phyloP scores from a whole-genome alignment of 2,797 vertebrate species.

The Rhinoraja longicauda region DNA sequence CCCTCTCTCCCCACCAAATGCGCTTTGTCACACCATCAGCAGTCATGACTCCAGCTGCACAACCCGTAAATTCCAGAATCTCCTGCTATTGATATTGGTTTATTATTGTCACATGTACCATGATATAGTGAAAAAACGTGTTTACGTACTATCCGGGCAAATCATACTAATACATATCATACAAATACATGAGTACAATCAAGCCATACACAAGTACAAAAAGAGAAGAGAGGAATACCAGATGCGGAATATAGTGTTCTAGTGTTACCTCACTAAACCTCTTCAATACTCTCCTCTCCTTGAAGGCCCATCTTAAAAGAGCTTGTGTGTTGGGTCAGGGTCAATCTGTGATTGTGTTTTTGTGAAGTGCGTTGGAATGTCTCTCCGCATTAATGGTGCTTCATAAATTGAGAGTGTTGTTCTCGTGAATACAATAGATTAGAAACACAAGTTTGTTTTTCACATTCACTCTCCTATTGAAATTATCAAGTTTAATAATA shows the following conservation, averaged over 20 bases:
- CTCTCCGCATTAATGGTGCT: background rate
- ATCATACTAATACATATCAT: too few species aligned
- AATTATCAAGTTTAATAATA: background rate
- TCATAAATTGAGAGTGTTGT: background rate
- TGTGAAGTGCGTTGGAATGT: background rate
- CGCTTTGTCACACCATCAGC: background rate
- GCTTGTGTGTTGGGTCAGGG: background rate
- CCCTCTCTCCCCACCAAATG: background rate
- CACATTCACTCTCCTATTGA: background rate
- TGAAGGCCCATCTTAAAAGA: background rate
- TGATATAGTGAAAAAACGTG: too few species aligned
- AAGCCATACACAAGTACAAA: too few species aligned
- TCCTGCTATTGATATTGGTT: too few species aligned
- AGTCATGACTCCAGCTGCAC: background rate
- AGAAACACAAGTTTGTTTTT: background rate
- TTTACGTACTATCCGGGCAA: too few species aligned
- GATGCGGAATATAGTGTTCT: too few species aligned
- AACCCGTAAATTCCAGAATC: background rate
- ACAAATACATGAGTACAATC: too few species aligned
- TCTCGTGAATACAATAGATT: background rate
- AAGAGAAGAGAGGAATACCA: too few species aligned
- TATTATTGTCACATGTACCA: too few species aligned
- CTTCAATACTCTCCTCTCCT: background rate
- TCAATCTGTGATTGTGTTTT: background rate
- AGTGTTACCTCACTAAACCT: too few species aligned